phyloP scores from a whole-genome alignment of 2,113 vertebrate genomes.

The Cryptoleucopteryx plumbea region DNA sequence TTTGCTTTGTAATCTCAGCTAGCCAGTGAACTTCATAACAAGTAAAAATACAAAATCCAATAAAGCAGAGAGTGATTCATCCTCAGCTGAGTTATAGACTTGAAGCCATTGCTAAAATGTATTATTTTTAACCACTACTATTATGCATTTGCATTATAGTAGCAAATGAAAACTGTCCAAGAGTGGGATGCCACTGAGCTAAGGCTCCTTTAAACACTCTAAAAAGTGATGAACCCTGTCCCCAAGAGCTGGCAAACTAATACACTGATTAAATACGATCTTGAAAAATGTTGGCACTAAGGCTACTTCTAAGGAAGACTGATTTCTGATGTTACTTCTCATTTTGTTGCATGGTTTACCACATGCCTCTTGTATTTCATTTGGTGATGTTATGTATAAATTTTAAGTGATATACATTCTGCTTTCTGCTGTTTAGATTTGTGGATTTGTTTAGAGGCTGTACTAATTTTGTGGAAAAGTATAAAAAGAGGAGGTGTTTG shows the following conservation, averaged over 20 bases:
- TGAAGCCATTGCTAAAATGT: background rate
- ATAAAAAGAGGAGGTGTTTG: background rate
- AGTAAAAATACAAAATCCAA: background rate
- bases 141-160: background rate
- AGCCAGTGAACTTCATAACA: background rate
- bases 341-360: background rate
- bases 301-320: background rate
- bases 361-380: background rate
- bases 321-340: background rate
- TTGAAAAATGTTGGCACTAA: background rate
- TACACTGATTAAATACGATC: background rate
- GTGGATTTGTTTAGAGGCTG: background rate
- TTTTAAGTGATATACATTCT: background rate
- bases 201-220: background rate
- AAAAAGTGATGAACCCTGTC: background rate
- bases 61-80: conserved; percentile 28
- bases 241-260: background rate
- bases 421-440: background rate
- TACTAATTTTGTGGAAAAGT: background rate
- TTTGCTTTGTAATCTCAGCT: background rate
- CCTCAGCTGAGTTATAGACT: conserved; percentile 18
- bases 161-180: background rate
- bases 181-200: background rate
- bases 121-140: conserved; percentile 12
- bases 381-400: background rate